Conservation (phyloP, 2,888 invertebrate genomes). For the Andrena hattorfiana region DNA sequence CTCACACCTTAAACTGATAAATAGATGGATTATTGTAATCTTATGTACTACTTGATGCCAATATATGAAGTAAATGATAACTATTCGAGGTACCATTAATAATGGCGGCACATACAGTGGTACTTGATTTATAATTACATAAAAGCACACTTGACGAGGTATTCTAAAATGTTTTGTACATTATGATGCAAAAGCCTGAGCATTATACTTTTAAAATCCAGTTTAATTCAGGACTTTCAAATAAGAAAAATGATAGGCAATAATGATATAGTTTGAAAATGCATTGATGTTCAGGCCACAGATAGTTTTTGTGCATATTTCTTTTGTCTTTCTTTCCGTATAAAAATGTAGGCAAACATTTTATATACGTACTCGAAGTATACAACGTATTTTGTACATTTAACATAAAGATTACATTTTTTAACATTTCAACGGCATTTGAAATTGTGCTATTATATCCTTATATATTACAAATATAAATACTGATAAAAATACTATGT, state of each 20-base stretch:
- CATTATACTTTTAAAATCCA: not conserved
- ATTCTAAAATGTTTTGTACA: slow-evolving; percentile 51
- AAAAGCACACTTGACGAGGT: slow-evolving; percentile 34
- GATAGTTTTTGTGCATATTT: not conserved
- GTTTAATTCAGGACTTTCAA: not conserved
- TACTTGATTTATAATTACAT: slow-evolving; percentile 31
- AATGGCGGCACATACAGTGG: slow-evolving; percentile 27
- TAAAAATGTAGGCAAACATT: not conserved
- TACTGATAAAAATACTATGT: slow-evolving; percentile 37
- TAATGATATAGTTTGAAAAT: not conserved
- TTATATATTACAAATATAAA: slow-evolving; percentile 34
- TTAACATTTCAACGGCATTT: slow-evolving; percentile 7
- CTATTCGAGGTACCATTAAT: slow-evolving; percentile 10
- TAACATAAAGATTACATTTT: not conserved
- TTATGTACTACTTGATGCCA: slow-evolving; percentile 9
- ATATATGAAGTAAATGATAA: slow-evolving; percentile 13
- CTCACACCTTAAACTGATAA: slow-evolving; percentile 19
- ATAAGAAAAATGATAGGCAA: not conserved
- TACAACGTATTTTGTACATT: not conserved
- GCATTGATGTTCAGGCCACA: not conserved
- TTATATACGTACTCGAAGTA: not conserved
- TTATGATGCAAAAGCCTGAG: slow-evolving; percentile 39
- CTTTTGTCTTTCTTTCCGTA: not conserved
- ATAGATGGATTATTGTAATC: slow-evolving; percentile 20
- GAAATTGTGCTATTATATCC: slow-evolving; percentile 23